Evolutionary conservation across 2,797 vertebrate species (phyloP), one percentile per base, ranked within the genome.

Genomic region (Sebastes alutus): DNA sequence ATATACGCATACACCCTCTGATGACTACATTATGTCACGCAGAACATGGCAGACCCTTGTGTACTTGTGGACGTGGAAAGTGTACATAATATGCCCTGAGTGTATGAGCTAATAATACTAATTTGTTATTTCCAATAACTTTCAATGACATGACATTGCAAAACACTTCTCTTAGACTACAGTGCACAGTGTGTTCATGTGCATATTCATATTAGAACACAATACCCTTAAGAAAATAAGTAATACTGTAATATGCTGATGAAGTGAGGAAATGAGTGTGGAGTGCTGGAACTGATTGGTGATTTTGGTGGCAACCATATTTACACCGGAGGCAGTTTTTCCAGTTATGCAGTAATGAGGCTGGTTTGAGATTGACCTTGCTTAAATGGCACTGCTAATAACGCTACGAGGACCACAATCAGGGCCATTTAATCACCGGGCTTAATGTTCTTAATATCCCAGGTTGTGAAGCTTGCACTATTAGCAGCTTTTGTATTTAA

Each of bases 291-390:
- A n/a, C 52, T 66, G 70, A 80, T 75, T 86, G 61, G 84, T 64
- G 60, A 84, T 86, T 83, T 59, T 35, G 33, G 60, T 67, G 68
- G 69, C 68, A 52, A 69, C 75, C 27, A 63, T n/a, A 72, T 35
- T 77, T 13, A 11, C 61, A 46, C 77, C 83, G 35, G 63, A 76
- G 88, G 85, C 73, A 77, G 63, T 83, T 82, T 86, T 74, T 85
- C 74, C 72, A 64, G 70, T 81, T 79, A 80, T 81, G 77, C 77
- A 30, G 72, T 93, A 93, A 94, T 90, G 89, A 89, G 80, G 80
- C 85, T 75, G 78, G 72, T 89, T 83, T 83, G 86, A 88, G 78
- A 90, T 54, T 94, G 93, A 95, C 94, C 93, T 94, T 94, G 92
- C 83, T 86, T 83, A 91, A 93, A 92, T 89, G 87, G 83, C 87